Evolutionary conservation across 1,140 invertebrate genomes (phyloP), one percentile per base, ranked within the genome.

Genomic region (Lepeophtheirus salmonis): DNA sequence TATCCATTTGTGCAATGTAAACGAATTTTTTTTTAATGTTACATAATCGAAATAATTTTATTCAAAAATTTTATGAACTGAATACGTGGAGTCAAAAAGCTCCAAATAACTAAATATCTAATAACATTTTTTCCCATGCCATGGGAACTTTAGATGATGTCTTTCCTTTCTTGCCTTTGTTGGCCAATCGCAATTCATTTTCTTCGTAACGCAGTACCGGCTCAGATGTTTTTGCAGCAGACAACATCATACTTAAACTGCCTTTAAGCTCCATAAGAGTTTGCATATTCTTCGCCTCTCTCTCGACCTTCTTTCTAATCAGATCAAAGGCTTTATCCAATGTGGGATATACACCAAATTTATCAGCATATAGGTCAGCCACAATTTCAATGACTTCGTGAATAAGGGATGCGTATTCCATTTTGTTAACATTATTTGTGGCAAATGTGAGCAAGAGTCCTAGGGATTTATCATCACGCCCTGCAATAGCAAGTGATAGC

Each of bases 401-500:
- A 12, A 48, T 3, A 6, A 57, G 20, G 17, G 55, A 20, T 16
- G 55, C 20, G 55, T 24, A 57, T 16, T 30, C 25, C n/a, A n/a
- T 24, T 6, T 57, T 30, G 26, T 25, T 41, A 17, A 57, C 17
- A 41, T 57, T 26, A 3, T 16, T 24, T 1, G n/a, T 14, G 6
- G 25, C 20, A 48, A 23, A 57, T 2, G 13, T 17, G n/a, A 57
- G 26, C 2, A 57, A 14, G 26, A 25, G 55, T 2, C 16, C 25
- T 2, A 57, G 16, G n/a, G 23, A 25, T 18, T 57, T 57, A 3
- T 57, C 55, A 57, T 57, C 26, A 1, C 64, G 20, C 14, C 64
- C 64, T 20, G 59, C 64, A 10, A 64, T 30, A 4, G 64, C 63
- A 12, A 57, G 2, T 56, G 51, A 58, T 1, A 69, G 14, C 2